Percentiles rank a stretch among this genome's conserved stretches.
These are phyloP conservation scores for Monomorium pharaonis DNA, from an alignment of 1,140 invertebrate genomes.

Conservation along the genomic window DNA sequence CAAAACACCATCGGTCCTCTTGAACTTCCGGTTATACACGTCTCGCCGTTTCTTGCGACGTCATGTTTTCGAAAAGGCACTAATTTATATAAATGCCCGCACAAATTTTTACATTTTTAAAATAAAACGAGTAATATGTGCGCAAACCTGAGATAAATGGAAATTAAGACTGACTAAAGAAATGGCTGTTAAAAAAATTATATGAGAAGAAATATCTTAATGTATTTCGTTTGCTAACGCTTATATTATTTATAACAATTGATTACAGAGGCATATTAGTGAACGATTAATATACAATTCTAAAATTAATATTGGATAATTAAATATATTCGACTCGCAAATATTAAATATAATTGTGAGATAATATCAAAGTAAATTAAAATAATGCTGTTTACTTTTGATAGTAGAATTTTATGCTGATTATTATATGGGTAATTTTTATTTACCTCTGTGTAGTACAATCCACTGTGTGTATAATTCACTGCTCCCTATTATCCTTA, in stretches of 20 bases:
- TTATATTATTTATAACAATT: background rate
- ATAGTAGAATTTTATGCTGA: background rate
- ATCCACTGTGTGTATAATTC: background rate
- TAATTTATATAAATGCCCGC: background rate
- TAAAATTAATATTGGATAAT: background rate
- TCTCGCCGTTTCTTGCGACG: background rate
- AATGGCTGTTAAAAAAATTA: background rate
- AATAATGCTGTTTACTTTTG: background rate
- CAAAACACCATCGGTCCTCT: background rate
- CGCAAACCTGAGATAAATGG: background rate
- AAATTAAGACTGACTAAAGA: background rate
- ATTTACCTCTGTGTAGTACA: background rate
- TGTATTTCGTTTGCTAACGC: background rate
- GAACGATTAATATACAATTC: conserved; percentile 5
- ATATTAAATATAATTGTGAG: background rate
- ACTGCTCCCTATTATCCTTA: background rate
- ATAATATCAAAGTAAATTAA: background rate
- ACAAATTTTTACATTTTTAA: background rate
- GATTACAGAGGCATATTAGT: background rate
- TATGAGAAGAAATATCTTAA: background rate
- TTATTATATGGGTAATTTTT: background rate
- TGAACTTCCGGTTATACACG: conserved; percentile 8
- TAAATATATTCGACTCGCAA: conserved; percentile 1
- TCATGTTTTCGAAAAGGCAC: background rate
- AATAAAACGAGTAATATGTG: background rate